Conservation (phyloP, 2,113 vertebrate genomes). For the Megaceryle torquata region DNA sequence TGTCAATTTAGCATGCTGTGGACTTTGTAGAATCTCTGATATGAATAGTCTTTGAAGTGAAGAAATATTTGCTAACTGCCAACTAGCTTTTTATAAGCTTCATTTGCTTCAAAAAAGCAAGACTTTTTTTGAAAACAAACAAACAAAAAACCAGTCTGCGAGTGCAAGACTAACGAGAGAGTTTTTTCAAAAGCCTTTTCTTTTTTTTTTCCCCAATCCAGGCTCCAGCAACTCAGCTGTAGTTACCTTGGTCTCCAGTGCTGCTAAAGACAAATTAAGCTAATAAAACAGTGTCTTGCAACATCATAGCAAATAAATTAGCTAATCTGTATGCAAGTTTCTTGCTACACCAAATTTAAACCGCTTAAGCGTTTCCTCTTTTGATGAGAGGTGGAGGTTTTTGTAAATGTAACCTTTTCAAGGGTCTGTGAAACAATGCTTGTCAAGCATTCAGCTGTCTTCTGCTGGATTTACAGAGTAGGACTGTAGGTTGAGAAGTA, state of each 20-base stretch:
- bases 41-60: conserved; percentile 13
- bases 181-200: not conserved
- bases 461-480: not conserved
- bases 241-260: conserved; percentile 59
- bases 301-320: conserved; percentile 44
- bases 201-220: not conserved
- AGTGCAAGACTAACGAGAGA: not conserved
- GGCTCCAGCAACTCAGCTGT: conserved; percentile 27
- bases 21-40: conserved; percentile 18
- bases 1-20: not conserved
- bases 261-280: conserved; percentile 50
- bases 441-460: not conserved
- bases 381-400: not conserved
- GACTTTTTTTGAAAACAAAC: not conserved
- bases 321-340: conserved; percentile 36
- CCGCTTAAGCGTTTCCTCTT: not conserved
- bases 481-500: not conserved
- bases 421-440: not conserved
- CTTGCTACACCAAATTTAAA: not conserved
- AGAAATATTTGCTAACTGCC: conserved; percentile 15
- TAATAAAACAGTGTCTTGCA: conserved; percentile 56
- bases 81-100: conserved; percentile 11
- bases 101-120: conserved; percentile 9
- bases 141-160: not conserved
- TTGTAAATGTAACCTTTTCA: not conserved